Conservation (phyloP, 2,797 vertebrate genomes). For the Masticophis lateralis region DNA sequence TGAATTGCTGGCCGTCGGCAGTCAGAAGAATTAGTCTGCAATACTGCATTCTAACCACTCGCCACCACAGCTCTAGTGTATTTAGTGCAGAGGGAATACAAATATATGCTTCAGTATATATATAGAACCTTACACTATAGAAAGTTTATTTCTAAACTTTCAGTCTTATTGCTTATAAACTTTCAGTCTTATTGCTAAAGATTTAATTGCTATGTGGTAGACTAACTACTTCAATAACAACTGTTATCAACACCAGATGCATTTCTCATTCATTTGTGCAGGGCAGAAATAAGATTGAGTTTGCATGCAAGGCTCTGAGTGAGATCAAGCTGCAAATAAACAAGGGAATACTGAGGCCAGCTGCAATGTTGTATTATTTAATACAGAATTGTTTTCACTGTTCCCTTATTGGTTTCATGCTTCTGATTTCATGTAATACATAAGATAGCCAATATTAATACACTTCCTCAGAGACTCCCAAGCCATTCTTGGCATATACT, state of each 20-base stretch:
- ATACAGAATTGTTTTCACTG: constrained; percentile 36
- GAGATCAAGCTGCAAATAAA: constrained; percentile 35
- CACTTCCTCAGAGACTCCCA: constrained; percentile 56
- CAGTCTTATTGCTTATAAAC: neutral
- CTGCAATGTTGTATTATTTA: constrained; percentile 47
- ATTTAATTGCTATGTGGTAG: neutral
- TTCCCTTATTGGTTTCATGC: constrained; percentile 50
- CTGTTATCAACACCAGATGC: neutral
- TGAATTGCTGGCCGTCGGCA: neutral
- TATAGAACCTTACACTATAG: neutral
- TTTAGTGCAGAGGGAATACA: neutral
- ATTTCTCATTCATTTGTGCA: constrained; percentile 13
- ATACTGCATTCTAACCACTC: neutral
- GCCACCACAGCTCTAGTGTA: neutral
- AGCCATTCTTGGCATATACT: constrained; percentile 42
- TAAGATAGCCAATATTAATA: constrained; percentile 68
- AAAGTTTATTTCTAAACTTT: neutral
- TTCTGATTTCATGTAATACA: constrained; percentile 63
- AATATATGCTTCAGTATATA: neutral
- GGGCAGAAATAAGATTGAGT: constrained; percentile 7
- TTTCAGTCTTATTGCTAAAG: neutral
- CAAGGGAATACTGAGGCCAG: constrained; percentile 8
- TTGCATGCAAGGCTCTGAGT: constrained; percentile 33
- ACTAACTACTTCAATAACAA: neutral
- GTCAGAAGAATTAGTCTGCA: neutral